phyloP scores from a whole-genome alignment of 2,888 invertebrate species.

The Ectropis crepuscularia region DNA sequence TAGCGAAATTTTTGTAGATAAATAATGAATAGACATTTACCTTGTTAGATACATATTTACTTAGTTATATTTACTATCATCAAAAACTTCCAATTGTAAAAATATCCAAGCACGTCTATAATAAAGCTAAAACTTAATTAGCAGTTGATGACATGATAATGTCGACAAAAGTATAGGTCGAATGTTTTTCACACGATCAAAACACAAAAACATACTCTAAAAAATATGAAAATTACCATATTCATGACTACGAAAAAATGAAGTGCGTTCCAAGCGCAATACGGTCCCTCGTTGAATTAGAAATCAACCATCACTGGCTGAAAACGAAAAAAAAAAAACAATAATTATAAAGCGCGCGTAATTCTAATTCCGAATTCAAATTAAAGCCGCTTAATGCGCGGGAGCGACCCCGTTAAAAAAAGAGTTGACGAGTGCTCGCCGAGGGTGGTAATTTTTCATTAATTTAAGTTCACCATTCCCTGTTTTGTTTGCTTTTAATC shows the following conservation, averaged over 20 bases:
- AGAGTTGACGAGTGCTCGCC: conserved; percentile 83
- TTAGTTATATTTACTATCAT: no score
- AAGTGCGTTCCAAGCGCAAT: conserved; percentile 43
- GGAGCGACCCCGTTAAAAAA: conserved; percentile 83
- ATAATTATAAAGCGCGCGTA: conserved; percentile 85
- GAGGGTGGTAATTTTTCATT: conserved; percentile 86
- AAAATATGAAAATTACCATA: conserved; percentile 39
- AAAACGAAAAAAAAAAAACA: conserved; percentile 78
- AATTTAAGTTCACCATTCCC: conserved; percentile 85
- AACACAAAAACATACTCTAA: conserved; percentile 23
- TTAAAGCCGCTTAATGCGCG: conserved; percentile 85
- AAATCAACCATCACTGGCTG: conserved; percentile 76
- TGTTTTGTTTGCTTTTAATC: conserved; percentile 86
- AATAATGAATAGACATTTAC: no score
- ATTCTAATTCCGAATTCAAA: conserved; percentile 85
- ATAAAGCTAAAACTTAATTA: background rate
- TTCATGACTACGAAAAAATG: conserved; percentile 41
- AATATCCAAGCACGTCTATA: no score
- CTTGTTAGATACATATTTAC: no score
- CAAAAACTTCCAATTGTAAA: no score
- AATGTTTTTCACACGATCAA: conserved; percentile 6
- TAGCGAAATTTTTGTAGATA: no score
- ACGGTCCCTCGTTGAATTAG: conserved; percentile 72
- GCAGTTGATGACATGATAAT: background rate
- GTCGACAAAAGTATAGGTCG: background rate